A percentile compares a stretch with the other conserved stretches of the same genome.
phyloP scores from a whole-genome alignment of 2,888 invertebrate species.

The Calephelis perditalis region DNA sequence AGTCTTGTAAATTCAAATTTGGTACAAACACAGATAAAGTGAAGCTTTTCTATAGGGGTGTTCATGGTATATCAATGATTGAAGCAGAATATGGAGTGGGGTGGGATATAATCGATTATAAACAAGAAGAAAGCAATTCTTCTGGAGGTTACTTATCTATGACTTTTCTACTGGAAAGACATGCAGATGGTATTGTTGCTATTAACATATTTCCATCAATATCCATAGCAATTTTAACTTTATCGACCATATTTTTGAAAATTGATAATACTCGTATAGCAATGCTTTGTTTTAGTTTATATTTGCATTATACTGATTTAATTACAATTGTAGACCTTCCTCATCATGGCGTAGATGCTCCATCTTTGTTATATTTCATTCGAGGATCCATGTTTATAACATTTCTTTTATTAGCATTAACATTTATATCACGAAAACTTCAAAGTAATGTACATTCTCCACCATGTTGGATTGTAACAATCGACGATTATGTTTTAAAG shows the following conservation, averaged over 20 bases:
- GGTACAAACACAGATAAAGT: slow-evolving; percentile 24
- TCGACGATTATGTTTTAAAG: slow-evolving; percentile 34
- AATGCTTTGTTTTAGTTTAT: slow-evolving; percentile 38
- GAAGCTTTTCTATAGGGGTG: slow-evolving; percentile 26
- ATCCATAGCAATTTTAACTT: slow-evolving; percentile 35
- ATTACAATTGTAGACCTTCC: slow-evolving; percentile 37
- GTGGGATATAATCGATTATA: slow-evolving; percentile 44
- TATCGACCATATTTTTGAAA: slow-evolving; percentile 38
- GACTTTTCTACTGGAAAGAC: slow-evolving; percentile 41
- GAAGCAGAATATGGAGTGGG: slow-evolving; percentile 38
- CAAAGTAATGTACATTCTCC: slow-evolving; percentile 28
- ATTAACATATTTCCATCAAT: slow-evolving; percentile 33
- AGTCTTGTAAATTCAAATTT: slow-evolving; percentile 37
- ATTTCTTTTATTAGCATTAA: slow-evolving; percentile 31
- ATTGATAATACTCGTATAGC: slow-evolving; percentile 33
- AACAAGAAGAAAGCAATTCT: slow-evolving; percentile 27
- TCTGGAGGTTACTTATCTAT: slow-evolving; percentile 35
- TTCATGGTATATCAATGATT: slow-evolving; percentile 28
- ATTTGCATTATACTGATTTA: slow-evolving; percentile 38
- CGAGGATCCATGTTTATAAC: slow-evolving; percentile 39
- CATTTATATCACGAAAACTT: slow-evolving; percentile 35
- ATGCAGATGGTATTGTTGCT: slow-evolving; percentile 35
- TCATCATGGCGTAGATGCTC: slow-evolving; percentile 33
- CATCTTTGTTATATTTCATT: slow-evolving; percentile 41
- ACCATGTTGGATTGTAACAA: slow-evolving; percentile 32